Evolutionary conservation across 2,888 invertebrate species (phyloP).

Genomic region (Ornithoptera priamus): DNA sequence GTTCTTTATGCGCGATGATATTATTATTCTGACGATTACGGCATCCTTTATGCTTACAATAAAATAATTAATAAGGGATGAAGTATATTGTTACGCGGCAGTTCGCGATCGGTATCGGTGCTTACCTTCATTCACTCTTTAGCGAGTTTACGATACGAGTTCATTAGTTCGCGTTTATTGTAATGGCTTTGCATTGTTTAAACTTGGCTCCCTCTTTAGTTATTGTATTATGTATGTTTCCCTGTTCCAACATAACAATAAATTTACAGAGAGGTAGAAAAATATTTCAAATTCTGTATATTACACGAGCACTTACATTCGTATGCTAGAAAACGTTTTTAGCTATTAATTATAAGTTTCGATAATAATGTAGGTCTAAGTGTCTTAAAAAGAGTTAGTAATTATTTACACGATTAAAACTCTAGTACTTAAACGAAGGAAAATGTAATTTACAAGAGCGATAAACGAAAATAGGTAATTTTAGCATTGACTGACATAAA

Average conservation of each 20-base stretch:
- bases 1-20: conserved; percentile 78
- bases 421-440: neutral
- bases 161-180: conserved; percentile 58
- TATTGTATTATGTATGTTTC: conserved; percentile 29
- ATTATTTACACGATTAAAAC: neutral
- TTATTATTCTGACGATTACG: conserved; percentile 80
- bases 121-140: conserved; percentile 67
- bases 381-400: neutral
- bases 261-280: conserved; percentile 2
- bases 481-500: neutral
- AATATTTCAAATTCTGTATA: neutral
- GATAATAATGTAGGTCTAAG: neutral
- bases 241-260: conserved; percentile 21
- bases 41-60: conserved; percentile 79
- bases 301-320: neutral
- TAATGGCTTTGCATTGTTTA: conserved; percentile 39
- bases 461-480: neutral
- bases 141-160: conserved; percentile 61
- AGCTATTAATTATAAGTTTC: neutral
- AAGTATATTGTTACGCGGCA: conserved; percentile 72
- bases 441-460: neutral
- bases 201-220: conserved; percentile 21
- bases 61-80: conserved; percentile 81
- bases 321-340: neutral
- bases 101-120: conserved; percentile 73